phyloP scores from a whole-genome alignment of 2,888 invertebrate species.

The Melieria crassipennis region DNA sequence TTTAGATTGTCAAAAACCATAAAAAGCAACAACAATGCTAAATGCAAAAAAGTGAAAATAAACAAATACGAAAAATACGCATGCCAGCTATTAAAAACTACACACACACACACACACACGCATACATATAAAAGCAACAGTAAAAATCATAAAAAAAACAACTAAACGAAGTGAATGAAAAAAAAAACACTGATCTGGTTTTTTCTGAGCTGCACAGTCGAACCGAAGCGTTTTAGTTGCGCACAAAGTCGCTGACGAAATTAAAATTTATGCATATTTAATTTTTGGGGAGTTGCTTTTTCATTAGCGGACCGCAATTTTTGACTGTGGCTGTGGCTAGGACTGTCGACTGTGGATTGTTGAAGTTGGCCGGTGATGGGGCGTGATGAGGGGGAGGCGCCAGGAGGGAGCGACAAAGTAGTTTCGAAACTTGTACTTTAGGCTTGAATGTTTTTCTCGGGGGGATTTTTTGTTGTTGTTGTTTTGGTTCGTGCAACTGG shows the following conservation, averaged over 20 bases:
- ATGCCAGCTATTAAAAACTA: neutral
- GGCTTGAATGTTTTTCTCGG: no score
- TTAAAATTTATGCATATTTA: constrained; percentile 58
- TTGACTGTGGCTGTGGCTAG: neutral
- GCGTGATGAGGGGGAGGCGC: no score
- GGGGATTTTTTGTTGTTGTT: no score
- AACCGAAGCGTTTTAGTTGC: neutral
- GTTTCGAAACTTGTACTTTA: no score
- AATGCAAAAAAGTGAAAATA: neutral
- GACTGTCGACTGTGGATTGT: no score
- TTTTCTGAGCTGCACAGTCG: constrained; percentile 10
- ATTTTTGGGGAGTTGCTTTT: constrained; percentile 55
- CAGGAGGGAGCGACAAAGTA: no score
- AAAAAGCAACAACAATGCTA: neutral
- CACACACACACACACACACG: neutral
- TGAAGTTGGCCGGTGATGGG: no score
- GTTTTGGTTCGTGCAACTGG: no score
- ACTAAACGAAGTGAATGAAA: neutral
- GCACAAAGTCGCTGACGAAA: constrained; percentile 5
- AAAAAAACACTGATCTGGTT: constrained; percentile 23
- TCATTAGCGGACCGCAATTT: constrained; percentile 49
- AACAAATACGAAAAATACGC: neutral
- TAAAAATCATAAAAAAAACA: neutral
- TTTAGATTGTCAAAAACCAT: neutral
- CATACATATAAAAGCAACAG: neutral